Base-by-base conservation (phyloP, 30 jellyfish, hydroid and myxozoan species). In the Turritopsis dohrnii region DNA sequence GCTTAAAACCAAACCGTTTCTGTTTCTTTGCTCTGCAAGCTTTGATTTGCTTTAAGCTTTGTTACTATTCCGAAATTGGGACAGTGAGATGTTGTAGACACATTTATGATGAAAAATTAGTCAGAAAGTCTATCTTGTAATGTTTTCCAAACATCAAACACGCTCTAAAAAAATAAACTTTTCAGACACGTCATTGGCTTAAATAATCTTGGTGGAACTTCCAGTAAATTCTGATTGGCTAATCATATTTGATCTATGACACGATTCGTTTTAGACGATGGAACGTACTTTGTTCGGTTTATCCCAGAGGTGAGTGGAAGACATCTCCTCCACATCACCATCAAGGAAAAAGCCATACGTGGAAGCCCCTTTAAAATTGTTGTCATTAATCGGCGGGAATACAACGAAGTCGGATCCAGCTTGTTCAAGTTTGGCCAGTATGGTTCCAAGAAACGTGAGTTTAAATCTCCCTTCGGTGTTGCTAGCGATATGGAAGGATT, bases 391-490 rank as follows among this genome's bases (percentile, higher is more conserved):
- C 83, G 97, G 30, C 96, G 99, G 28, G 99, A 94, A 71, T 94
- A 94, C 88, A 86, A 84, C 60, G 99, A 94, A 80, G 98, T 93
- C 29, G 98, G 98, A 80, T 80, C 94, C 71, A 88, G 96, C 71
- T 83, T 93, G 79, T 84, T 93, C 90, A 93, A 89, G 91, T 94
- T 94, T 75, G 99, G 99, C 24, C 97, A 89, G 83, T 94, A 94
- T 69, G 99, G 99, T 26, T 89, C 99, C 19, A 94, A 89, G 66
- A 79, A 95, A 27, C 86, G 96, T 25, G 99, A 94, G 75, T 94
- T 94, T 87, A 94, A 94, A 87, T 94, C 99, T 18, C 99, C 99
- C 21, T 89, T 94, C 85, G 99, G 99, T 21, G 96, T 94, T 52
- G 99, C 96, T 18, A 89, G 99, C 83, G 99, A 94, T 86, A 77